Conservation (phyloP, 2,797 vertebrate genomes). For the Sebastes oblongus region DNA sequence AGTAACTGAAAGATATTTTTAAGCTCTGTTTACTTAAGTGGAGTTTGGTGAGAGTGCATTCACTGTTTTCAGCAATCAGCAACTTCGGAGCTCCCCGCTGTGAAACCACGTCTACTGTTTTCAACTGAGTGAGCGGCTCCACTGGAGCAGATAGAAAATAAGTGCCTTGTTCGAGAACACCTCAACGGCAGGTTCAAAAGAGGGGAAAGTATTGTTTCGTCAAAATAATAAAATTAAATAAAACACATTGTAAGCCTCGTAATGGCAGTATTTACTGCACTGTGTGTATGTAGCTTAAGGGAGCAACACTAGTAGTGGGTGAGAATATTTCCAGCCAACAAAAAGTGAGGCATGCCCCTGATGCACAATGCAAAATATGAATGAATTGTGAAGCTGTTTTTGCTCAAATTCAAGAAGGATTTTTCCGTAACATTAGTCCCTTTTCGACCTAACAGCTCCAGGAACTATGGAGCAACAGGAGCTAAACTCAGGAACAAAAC, state of each 20-base stretch:
- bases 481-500: background rate
- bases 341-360: background rate
- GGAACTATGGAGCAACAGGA: no score
- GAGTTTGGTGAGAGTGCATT: slow-evolving; percentile 15
- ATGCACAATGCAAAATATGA: background rate
- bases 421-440: no score
- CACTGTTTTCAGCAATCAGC: background rate
- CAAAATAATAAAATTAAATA: background rate
- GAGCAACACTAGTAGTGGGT: background rate
- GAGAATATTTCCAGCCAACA: background rate
- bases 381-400: background rate
- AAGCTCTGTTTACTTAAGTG: background rate
- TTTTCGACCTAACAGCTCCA: no score
- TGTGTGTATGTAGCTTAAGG: background rate
- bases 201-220: background rate
- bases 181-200: background rate
- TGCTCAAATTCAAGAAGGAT: background rate
- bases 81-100: background rate
- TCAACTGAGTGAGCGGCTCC: no score
- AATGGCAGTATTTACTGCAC: background rate
- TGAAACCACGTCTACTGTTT: background rate
- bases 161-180: background rate
- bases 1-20: background rate
- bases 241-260: background rate
- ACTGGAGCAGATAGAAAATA: background rate